These are phyloP conservation scores for Falco peregrinus DNA, from an alignment of 2,797 vertebrate species.

Conservation along the genomic window DNA sequence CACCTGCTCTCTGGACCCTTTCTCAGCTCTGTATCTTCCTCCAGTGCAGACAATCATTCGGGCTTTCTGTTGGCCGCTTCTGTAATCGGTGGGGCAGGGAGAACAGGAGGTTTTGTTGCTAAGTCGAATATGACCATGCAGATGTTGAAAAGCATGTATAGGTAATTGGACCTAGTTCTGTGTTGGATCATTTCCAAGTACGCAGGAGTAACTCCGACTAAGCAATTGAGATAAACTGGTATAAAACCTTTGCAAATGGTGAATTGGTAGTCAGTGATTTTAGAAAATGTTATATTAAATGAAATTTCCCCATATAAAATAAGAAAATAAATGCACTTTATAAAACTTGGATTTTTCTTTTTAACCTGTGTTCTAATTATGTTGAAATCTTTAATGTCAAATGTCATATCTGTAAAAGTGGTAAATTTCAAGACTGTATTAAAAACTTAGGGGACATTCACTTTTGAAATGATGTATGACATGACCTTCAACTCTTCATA, in stretches of 20 bases:
- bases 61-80: neutral
- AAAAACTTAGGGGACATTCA: conserved; percentile 7
- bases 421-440: conserved; percentile 28
- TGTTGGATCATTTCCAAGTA: neutral
- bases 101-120: neutral
- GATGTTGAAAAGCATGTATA: neutral
- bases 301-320: neutral
- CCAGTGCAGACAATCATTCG: neutral
- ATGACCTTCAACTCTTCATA: conserved; percentile 36
- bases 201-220: neutral
- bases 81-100: neutral
- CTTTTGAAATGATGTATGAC: conserved; percentile 22
- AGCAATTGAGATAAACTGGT: neutral
- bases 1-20: neutral
- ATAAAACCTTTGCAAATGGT: neutral
- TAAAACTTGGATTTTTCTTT: neutral
- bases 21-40: neutral
- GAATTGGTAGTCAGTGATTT: neutral
- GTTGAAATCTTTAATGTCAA: conserved; percentile 13
- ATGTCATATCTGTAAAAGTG: neutral
- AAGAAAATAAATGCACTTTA: neutral
- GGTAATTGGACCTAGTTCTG: neutral
- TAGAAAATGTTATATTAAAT: neutral
- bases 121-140: neutral
- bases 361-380: neutral